Evolutionary conservation across 1,140 invertebrate species (phyloP).

Genomic region (Melipona quadrifasciata): DNA sequence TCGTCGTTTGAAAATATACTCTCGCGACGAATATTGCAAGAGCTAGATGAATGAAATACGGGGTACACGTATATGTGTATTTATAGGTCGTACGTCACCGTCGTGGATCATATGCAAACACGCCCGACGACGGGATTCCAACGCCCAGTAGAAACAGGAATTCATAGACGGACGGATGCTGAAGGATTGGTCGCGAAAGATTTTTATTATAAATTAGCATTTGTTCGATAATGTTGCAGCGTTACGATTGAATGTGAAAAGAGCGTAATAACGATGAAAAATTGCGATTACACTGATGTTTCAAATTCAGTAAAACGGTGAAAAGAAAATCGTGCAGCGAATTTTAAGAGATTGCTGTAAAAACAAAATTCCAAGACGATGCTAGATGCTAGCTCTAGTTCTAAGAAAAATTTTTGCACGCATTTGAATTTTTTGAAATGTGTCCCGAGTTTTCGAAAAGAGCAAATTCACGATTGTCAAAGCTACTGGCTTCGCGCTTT

Average conservation of each 20-base stretch:
- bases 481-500: too few relatives aligned
- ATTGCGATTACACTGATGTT: too few relatives aligned
- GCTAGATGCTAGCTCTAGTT: too few relatives aligned
- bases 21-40: neutral
- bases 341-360: too few relatives aligned
- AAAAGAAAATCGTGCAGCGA: too few relatives aligned
- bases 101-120: constrained; percentile 13
- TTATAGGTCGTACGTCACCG: constrained; percentile 14
- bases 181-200: constrained; percentile 1
- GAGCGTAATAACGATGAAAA: too few relatives aligned
- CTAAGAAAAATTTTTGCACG: too few relatives aligned
- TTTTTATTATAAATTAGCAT: constrained; percentile 8
- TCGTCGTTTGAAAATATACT: neutral
- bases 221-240: neutral
- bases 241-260: neutral
- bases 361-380: too few relatives aligned
- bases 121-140: constrained; percentile 16
- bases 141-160: neutral
- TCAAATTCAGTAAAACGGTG: too few relatives aligned
- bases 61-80: constrained; percentile 3
- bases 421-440: too few relatives aligned
- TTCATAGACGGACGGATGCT: neutral
- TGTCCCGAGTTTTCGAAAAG: too few relatives aligned
- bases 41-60: constrained; percentile 22
- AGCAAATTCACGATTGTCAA: too few relatives aligned